Conservation (phyloP, 2,888 invertebrate species). For the Drosophila nigricruria region DNA sequence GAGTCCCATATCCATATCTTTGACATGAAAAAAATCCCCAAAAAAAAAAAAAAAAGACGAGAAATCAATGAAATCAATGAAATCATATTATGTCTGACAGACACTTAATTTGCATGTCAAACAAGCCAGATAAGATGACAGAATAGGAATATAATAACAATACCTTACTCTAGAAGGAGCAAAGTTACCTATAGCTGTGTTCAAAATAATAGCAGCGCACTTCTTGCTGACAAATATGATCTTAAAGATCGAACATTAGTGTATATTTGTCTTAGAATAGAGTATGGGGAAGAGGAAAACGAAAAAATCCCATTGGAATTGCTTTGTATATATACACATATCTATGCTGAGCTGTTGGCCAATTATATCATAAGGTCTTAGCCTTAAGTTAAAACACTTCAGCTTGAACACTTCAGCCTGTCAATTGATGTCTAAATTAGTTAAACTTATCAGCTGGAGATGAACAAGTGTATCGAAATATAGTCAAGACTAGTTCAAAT, state of each 20-base stretch:
- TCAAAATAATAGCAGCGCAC: no score
- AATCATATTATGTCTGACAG: constrained; percentile 16
- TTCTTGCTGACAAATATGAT: no score
- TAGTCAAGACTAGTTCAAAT: background rate
- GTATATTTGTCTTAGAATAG: no score
- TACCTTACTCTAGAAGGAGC: background rate
- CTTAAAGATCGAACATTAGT: no score
- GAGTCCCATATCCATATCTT: constrained; percentile 13
- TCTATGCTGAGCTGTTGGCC: background rate
- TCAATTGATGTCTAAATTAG: constrained; percentile 18
- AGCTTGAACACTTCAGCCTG: constrained; percentile 1
- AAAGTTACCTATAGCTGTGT: no score
- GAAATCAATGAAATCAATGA: constrained; percentile 24
- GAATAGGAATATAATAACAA: no score
- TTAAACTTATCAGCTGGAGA: constrained; percentile 21
- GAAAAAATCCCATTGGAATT: no score
- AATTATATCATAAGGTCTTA: background rate
- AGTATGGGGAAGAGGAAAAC: no score
- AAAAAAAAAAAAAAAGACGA: background rate
- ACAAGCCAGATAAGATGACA: background rate
- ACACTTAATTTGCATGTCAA: constrained; percentile 39
- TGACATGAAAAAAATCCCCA: background rate
- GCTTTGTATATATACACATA: background rate
- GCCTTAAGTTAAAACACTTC: constrained; percentile 11
- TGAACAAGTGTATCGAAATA: background rate